phyloP scores from a whole-genome alignment of 2,113 vertebrate species.

The Sturnira hondurensis region DNA sequence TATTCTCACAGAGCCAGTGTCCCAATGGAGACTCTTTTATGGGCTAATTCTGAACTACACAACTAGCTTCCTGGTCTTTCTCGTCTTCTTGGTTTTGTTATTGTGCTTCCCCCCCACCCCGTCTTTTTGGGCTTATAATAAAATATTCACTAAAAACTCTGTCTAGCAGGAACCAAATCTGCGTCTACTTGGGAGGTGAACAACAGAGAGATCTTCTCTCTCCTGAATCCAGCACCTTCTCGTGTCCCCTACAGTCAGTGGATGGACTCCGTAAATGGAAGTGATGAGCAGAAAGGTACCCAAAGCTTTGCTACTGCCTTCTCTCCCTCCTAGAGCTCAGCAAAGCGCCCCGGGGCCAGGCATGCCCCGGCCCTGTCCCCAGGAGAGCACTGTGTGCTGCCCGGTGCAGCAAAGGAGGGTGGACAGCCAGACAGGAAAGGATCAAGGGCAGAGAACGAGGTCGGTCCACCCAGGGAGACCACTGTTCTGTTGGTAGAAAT shows the following conservation, averaged over 20 bases:
- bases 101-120: no score
- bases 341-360: not conserved
- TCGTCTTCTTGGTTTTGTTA: not conserved
- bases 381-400: not conserved
- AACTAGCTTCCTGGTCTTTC: not conserved
- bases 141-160: not conserved
- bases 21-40: not conserved
- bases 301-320: not conserved
- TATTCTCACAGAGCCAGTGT: not conserved
- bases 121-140: not conserved
- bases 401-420: not conserved
- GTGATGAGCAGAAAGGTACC: not conserved
- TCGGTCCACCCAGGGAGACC: not conserved
- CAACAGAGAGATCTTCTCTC: not conserved
- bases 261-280: not conserved
- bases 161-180: not conserved
- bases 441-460: not conserved
- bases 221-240: not conserved
- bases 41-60: not conserved
- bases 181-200: not conserved
- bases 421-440: not conserved
- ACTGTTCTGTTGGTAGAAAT: not conserved
- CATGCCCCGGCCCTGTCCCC: accelerated
- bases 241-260: not conserved
- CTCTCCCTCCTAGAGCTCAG: not conserved